Evolutionary conservation across 2,113 vertebrate species (phyloP).

Genomic region (Hydrochoerus hydrochaeris): DNA sequence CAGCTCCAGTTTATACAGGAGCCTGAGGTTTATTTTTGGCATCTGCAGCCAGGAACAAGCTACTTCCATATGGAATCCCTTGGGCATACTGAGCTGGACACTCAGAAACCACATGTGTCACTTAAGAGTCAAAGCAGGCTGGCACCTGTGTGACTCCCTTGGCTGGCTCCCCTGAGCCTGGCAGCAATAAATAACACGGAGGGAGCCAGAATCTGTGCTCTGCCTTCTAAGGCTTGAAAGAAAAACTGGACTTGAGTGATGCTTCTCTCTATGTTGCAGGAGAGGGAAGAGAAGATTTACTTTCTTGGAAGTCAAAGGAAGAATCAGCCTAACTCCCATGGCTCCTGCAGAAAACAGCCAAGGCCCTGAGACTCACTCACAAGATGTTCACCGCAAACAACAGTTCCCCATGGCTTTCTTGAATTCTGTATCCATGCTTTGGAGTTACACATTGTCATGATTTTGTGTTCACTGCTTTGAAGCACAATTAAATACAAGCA

Average conservation of each 20-base stretch:
- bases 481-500: not conserved
- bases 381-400: not conserved
- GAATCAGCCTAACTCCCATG: not conserved
- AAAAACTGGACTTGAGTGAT: not conserved
- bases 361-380: not conserved
- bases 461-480: not conserved
- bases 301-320: slow-evolving; percentile 26
- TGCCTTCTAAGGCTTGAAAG: not conserved
- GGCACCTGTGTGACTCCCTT: slow-evolving; percentile 70
- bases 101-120: slow-evolving; percentile 60
- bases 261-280: not conserved
- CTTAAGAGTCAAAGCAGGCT: slow-evolving; percentile 44
- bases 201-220: slow-evolving; percentile 38
- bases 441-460: not conserved
- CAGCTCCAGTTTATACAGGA: not conserved
- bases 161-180: slow-evolving; percentile 40
- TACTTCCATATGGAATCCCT: slow-evolving; percentile 70
- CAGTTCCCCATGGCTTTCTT: not conserved
- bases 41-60: slow-evolving; percentile 9
- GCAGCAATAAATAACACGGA: slow-evolving; percentile 46
- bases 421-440: not conserved
- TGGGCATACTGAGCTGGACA: not conserved
- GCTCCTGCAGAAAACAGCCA: not conserved
- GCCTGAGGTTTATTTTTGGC: slow-evolving; percentile 58
- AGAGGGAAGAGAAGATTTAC: slow-evolving; percentile 56